phyloP scores from a whole-genome alignment of 2,113 vertebrate species.

The Takifugu bimaculatus region DNA sequence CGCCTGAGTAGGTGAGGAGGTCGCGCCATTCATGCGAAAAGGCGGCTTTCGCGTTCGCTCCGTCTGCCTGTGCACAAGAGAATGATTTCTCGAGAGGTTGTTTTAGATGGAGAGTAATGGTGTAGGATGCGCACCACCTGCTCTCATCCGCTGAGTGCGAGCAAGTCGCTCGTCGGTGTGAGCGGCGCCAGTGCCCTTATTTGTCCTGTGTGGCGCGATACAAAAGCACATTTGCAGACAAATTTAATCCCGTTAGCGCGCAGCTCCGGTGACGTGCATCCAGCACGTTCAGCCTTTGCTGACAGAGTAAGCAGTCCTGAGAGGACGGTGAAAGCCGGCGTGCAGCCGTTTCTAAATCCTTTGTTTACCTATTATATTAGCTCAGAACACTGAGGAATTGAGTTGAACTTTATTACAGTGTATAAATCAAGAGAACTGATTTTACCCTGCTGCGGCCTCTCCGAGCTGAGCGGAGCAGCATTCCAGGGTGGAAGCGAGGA shows the following conservation, averaged over 20 bases:
- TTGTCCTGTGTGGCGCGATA: constrained; percentile 1
- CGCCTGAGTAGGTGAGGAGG: constrained; percentile 25
- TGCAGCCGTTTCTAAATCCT: too few species aligned
- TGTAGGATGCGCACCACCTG: constrained; percentile 11
- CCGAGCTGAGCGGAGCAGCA: too few species aligned
- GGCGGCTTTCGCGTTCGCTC: constrained; percentile 20
- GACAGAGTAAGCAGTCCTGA: not conserved
- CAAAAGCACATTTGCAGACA: constrained; percentile 1
- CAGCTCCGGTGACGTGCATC: not conserved
- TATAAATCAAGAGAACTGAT: too few species aligned
- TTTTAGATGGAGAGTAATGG: constrained; percentile 34
- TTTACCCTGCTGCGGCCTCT: too few species aligned
- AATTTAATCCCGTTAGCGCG: constrained; percentile 12
- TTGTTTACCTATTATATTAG: too few species aligned
- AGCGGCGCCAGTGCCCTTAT: constrained; percentile 10
- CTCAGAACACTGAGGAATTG: not conserved
- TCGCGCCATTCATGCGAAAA: constrained; percentile 29
- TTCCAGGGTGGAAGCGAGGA: too few species aligned
- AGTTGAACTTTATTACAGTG: not conserved
- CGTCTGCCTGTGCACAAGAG: constrained; percentile 15
- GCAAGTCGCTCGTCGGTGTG: constrained; percentile 9
- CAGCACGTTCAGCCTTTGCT: not conserved
- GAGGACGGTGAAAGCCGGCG: constrained; percentile 17
- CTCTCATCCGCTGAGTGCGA: constrained; percentile 26
- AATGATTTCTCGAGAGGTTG: constrained; percentile 38